A percentile compares a stretch with the other conserved stretches of the same genome.
phyloP scores from a whole-genome alignment of 2,113 vertebrate species.

The Camelus bactrianus region DNA sequence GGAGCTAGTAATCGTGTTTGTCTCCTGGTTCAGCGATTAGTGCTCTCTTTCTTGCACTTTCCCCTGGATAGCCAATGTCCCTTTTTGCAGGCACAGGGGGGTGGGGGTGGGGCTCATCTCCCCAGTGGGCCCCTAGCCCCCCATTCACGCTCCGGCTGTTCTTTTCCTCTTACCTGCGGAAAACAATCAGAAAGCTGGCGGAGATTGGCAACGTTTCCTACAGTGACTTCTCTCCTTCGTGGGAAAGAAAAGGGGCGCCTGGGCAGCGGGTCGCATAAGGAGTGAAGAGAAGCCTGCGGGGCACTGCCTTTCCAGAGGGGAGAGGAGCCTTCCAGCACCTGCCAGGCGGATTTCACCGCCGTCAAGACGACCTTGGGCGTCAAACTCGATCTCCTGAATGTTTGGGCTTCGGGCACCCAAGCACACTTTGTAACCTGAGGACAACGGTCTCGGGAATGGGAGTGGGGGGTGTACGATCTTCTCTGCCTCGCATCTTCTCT shows the following conservation, averaged over 20 bases:
- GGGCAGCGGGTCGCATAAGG: conserved; percentile 36
- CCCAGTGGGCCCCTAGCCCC: background rate
- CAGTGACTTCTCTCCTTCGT: conserved; percentile 31
- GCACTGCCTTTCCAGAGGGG: background rate
- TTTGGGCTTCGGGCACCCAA: background rate
- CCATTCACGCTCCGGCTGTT: conserved; percentile 83
- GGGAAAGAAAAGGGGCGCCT: background rate
- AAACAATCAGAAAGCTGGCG: conserved; percentile 80
- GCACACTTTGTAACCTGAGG: background rate
- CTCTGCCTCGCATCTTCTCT: no score
- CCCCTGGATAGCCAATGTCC: conserved; percentile 87
- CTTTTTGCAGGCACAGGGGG: conserved; percentile 89
- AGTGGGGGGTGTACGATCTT: background rate
- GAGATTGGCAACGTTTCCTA: conserved; percentile 60
- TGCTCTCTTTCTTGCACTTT: conserved; percentile 88
- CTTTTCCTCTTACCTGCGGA: conserved; percentile 85
- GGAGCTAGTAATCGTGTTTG: conserved; percentile 93
- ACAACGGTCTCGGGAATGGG: background rate
- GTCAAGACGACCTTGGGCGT: conserved; percentile 12
- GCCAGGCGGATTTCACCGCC: conserved; percentile 67
- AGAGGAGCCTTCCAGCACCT: conserved; percentile 66
- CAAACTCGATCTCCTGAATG: background rate
- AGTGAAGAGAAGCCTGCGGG: background rate
- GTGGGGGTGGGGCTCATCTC: background rate
- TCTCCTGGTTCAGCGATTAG: conserved; percentile 92